Base-by-base conservation (phyloP, 2,797 vertebrate genomes). In the Spinus pinus region DNA sequence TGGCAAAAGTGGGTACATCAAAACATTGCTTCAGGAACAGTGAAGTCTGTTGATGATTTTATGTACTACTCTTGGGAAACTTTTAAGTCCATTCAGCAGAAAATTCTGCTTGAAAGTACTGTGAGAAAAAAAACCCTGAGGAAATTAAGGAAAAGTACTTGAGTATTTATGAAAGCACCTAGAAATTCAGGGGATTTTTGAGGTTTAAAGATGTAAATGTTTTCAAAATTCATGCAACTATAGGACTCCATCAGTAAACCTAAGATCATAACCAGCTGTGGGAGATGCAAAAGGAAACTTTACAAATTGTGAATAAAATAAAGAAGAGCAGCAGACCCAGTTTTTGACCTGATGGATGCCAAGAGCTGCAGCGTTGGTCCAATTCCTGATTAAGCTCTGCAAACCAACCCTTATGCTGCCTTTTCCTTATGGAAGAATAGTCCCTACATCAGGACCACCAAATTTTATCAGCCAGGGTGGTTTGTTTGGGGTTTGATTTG, bases 71-170 rank as follows among this genome's bases (percentile, higher is more conserved):
- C 5, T 9, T 66, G n/a, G 12, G 13, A 81, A 75, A 42, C 5
- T 53, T 64, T 12, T 14, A 37, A 58, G n/a, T 28, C 14, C 24
- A 2, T 58, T 62, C 42, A 12, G 56, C 33, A 57, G 35, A 89
- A 89, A 35, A 17, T 46, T 80, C 30, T 17, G 9, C 33, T 70
- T 66, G 10, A 66, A 91, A 70, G 46, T 3, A 8, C 25, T 9
- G 2, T 2, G 4, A 82, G 23, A 13, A 28, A 58, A 18, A 33
- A 70, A 47, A 0, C 1, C 21, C 6, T 5, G 12, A 83, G 44
- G n/a, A 42, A 86, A 72, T 41, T 3, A 35, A 18, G 41, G 57
- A 60, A 79, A 94, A 60, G 4, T 28, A 28, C 37, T 35, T 0
- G 0, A 56, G 18, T 47, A 64, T 50, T 85, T 35, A 72, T 14